A percentile compares a stretch with the other conserved stretches of the same genome.
phyloP scores from a whole-genome alignment of 2,888 invertebrate genomes.

The Drosophila recens region DNA sequence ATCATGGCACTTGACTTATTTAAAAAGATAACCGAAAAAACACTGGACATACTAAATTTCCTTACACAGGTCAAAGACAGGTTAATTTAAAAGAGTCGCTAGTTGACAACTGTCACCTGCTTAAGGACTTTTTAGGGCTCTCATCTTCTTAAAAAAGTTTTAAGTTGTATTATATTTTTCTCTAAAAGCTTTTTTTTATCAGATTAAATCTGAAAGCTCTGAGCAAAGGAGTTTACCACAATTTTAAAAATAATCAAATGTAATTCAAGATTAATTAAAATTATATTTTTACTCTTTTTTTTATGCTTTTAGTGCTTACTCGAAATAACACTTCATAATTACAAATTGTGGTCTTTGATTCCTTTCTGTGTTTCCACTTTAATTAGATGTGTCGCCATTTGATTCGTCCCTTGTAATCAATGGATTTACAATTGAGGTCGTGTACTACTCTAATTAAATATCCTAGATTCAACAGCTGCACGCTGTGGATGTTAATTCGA shows the following conservation, averaged over 20 bases:
- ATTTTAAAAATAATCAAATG: no score
- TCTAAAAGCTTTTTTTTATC: no score
- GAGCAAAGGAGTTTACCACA: no score
- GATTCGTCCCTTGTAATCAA: conserved; percentile 8
- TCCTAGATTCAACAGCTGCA: conserved; percentile 20
- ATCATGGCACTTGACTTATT: conserved; percentile 41
- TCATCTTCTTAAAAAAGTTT: no score
- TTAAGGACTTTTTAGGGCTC: not conserved
- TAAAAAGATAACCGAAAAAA: conserved; percentile 25
- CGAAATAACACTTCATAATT: not conserved
- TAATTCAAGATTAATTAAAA: no score
- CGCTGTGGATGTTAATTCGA: conserved; percentile 18
- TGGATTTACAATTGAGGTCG: conserved; percentile 40
- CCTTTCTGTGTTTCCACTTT: conserved; percentile 1
- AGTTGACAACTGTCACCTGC: not conserved
- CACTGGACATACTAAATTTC: conserved; percentile 15
- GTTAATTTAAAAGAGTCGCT: not conserved
- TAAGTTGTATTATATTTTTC: no score
- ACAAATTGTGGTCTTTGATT: not conserved
- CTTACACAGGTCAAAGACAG: not conserved
- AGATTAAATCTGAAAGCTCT: no score
- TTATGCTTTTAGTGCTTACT: not conserved
- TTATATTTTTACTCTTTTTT: no score
- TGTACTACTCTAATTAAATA: conserved; percentile 32
- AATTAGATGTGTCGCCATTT: conserved; percentile 1